Evolutionary conservation across 2,888 invertebrate species (phyloP).

Genomic region (Drosophila sordidapex): DNA sequence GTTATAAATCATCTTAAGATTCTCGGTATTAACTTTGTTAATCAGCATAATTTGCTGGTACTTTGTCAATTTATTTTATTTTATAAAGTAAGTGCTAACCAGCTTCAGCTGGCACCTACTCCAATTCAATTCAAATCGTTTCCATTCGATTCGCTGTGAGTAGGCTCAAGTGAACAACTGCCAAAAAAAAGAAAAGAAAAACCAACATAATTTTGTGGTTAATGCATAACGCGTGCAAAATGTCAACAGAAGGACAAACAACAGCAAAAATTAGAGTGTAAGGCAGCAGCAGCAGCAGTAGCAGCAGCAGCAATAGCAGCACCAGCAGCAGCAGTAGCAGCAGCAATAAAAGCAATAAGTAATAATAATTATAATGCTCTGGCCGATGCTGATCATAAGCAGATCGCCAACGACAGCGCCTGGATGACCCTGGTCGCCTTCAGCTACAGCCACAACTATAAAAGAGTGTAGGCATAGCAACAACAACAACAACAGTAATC

Average conservation of each 20-base stretch:
- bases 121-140: slow-evolving; percentile 7
- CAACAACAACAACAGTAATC: slow-evolving; percentile 12
- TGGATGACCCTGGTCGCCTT: slow-evolving; percentile 60
- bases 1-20: slow-evolving; percentile 4
- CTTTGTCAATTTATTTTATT: slow-evolving; percentile 9
- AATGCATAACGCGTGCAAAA: slow-evolving; percentile 72
- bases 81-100: slow-evolving; percentile 13
- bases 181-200: slow-evolving; percentile 18
- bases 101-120: slow-evolving; percentile 30
- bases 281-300: slow-evolving; percentile 30
- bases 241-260: slow-evolving; percentile 81
- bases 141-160: slow-evolving; percentile 30
- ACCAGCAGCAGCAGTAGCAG: slow-evolving; percentile 32
- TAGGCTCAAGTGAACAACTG: slow-evolving; percentile 39
- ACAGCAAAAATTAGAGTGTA: slow-evolving; percentile 49
- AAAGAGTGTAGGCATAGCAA: slow-evolving; percentile 20
- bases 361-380: slow-evolving; percentile 68
- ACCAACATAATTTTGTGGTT: slow-evolving; percentile 19
- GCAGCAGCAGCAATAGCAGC: slow-evolving; percentile 40
- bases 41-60: slow-evolving; percentile 11
- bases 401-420: slow-evolving; percentile 61
- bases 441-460: slow-evolving; percentile 24
- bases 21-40: slow-evolving; percentile 12
- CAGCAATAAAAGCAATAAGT: slow-evolving; percentile 34
- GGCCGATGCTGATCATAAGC: slow-evolving; percentile 73